Evolutionary conservation across 2,113 vertebrate species (phyloP).

Genomic region (Pollachius pollachius): DNA sequence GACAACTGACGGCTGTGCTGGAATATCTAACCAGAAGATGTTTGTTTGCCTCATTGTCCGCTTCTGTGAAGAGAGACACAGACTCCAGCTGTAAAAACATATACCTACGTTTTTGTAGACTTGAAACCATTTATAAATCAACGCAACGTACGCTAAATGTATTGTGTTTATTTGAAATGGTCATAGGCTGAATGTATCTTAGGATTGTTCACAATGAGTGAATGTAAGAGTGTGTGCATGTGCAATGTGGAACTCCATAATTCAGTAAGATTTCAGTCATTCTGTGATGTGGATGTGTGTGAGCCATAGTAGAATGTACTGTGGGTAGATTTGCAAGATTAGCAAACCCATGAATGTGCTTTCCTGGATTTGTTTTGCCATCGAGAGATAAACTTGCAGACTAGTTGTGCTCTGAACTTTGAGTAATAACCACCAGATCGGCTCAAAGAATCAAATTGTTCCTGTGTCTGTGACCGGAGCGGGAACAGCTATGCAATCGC

Average conservation of each 20-base stretch:
- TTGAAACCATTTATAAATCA: no score
- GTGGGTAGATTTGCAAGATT: constrained; percentile 63
- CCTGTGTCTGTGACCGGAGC: constrained; percentile 16
- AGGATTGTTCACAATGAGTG: no score
- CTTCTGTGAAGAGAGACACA: no score
- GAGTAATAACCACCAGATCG: constrained; percentile 20
- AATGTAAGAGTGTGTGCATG: no score
- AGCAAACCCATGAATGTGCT: constrained; percentile 55
- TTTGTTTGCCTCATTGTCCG: no score
- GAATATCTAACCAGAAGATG: no score
- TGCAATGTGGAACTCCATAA: no score
- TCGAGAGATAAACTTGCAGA: constrained; percentile 61
- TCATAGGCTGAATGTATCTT: no score
- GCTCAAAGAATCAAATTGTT: constrained; percentile 35
- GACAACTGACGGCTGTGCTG: no score
- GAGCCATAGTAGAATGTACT: constrained; percentile 37
- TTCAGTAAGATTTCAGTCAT: background rate
- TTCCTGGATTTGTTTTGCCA: constrained; percentile 69
- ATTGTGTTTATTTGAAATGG: background rate
- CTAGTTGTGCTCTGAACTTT: background rate
- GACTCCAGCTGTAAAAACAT: no score
- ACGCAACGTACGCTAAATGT: background rate
- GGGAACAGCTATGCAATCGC: constrained; percentile 22
- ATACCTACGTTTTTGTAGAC: no score
- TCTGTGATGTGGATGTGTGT: constrained; percentile 11